Conservation (phyloP, 1,140 invertebrate species). For the Drosophila nasuta region DNA sequence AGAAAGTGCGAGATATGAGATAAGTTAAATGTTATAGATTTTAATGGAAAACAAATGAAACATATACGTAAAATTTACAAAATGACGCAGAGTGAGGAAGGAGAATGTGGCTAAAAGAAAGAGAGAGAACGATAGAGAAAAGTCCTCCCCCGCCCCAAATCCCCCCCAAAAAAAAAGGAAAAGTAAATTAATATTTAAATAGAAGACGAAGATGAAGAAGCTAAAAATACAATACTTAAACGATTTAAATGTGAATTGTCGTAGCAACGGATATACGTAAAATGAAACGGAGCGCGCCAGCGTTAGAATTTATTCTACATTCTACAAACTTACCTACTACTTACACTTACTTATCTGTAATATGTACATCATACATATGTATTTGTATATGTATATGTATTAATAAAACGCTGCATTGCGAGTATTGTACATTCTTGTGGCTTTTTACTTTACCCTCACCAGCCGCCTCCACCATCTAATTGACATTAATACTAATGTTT, state of each 20-base stretch:
- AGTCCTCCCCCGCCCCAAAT: constrained; percentile 19
- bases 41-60: constrained; percentile 61
- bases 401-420: constrained; percentile 52
- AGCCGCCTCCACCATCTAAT: constrained; percentile 19
- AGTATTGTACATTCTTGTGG: constrained; percentile 72
- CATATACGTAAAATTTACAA: constrained; percentile 71
- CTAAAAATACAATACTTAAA: constrained; percentile 69
- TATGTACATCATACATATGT: constrained; percentile 39
- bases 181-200: constrained; percentile 21
- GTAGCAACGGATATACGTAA: constrained; percentile 82
- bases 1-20: constrained; percentile 49
- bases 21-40: constrained; percentile 84
- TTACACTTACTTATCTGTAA: constrained; percentile 53
- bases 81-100: constrained; percentile 26
- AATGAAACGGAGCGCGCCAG: constrained; percentile 40
- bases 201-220: constrained; percentile 46
- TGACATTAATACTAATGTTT: constrained; percentile 38
- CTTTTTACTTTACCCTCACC: constrained; percentile 57
- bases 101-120: constrained; percentile 44
- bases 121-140: constrained; percentile 1
- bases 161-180: constrained; percentile 43
- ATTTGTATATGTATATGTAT: constrained; percentile 38
- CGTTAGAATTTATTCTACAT: constrained; percentile 58
- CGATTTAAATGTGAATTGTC: constrained; percentile 77
- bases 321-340: constrained; percentile 64